phyloP scores from a whole-genome alignment of 2,113 vertebrate species.

The Spheniscus mendiculus region DNA sequence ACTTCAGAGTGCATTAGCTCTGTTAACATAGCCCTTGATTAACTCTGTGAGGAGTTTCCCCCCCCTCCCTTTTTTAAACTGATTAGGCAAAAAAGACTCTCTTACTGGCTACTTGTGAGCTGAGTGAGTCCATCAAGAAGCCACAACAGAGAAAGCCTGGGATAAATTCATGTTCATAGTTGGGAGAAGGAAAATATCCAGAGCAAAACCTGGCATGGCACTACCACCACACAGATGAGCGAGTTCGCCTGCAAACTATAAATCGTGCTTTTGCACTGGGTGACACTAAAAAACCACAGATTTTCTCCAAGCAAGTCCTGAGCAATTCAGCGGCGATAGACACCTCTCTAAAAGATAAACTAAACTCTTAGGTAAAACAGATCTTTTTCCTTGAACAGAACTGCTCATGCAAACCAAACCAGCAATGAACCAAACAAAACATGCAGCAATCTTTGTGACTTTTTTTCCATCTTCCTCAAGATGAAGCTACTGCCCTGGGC shows the following conservation, averaged over 20 bases:
- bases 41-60: background rate
- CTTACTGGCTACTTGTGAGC: background rate
- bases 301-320: background rate
- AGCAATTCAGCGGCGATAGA: background rate
- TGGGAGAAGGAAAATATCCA: background rate
- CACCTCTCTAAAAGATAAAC: background rate
- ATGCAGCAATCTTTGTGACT: fast-evolving
- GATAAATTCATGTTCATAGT: background rate
- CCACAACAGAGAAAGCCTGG: background rate
- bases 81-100: constrained; percentile 8
- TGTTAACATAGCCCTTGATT: background rate
- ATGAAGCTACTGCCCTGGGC: background rate
- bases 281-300: background rate
- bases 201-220: background rate
- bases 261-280: fast-evolving
- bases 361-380: background rate
- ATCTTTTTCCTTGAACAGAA: background rate
- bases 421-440: background rate
- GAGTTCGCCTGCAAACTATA: background rate
- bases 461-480: background rate
- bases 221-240: background rate
- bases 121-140: background rate
- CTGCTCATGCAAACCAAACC: background rate
- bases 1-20: background rate
- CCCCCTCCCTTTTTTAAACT: background rate